Evolutionary conservation across 2,797 vertebrate species (phyloP), one percentile per base, ranked within the genome.

Genomic region (Trematomus bernacchii): DNA sequence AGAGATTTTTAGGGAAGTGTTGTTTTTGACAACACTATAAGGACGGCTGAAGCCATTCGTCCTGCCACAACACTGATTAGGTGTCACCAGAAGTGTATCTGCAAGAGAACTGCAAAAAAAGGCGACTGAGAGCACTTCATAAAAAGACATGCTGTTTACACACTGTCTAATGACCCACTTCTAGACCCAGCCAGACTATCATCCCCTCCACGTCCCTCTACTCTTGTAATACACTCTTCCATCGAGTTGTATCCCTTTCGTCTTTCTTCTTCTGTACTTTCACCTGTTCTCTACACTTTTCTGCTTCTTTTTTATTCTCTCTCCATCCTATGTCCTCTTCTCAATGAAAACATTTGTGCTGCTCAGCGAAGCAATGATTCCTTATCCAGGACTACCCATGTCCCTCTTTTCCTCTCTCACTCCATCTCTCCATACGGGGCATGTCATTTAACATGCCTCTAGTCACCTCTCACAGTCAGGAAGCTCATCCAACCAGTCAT

Each of bases 21-120:
- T 94, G 61, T 90, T 95, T 96, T 94, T 94, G 93, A 94, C 92
- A 92, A 88, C 88, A 88, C 86, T 73, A 63, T 84, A 73, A 89
- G 84, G 91, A 91, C 57, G 85, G 88, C 87, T 93, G 86, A 93
- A 94, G 92, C 93, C 87, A 93, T 94, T 84, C 65, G 91, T 96
- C 94, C 93, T 92, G 77, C 80, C 60, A 79, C 77, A 83, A 58
- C 90, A 66, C 86, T 92, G 93, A 93, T 91, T 90, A 93, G 90
- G 87, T 94, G 92, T 94, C 94, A 91, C 88, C 84, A 91, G 85
- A 62, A 90, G 86, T 73, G 70, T 71, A 72, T 86, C 85, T 89
- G 76, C 59, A 67, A 78, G 72, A 71, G 71, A 83, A 37, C 59
- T 19, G 65, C 71, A 82, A 66, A 76, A 68, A 86, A 84, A 80